Percentiles rank a stretch among this genome's conserved stretches.
phyloP scores from a whole-genome alignment of 1,140 invertebrate genomes.

The Saccostrea cuccullata region DNA sequence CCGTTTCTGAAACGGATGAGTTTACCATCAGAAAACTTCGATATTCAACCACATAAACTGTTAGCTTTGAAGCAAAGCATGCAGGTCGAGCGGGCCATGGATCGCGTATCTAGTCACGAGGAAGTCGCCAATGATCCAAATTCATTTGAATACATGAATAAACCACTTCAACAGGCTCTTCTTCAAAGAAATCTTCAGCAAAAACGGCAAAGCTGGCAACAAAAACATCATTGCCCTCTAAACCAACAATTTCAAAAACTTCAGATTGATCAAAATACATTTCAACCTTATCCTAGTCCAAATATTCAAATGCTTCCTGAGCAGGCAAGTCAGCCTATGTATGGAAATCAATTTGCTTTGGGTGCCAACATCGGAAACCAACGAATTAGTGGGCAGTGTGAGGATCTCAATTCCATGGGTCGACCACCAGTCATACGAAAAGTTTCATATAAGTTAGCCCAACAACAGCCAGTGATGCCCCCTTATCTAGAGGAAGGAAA shows the following conservation, averaged over 20 bases:
- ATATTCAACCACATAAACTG: slow-evolving; percentile 74
- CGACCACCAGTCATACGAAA: slow-evolving; percentile 87
- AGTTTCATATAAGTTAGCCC: slow-evolving; percentile 88
- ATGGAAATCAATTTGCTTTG: slow-evolving; percentile 36
- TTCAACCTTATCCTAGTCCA: slow-evolving; percentile 44
- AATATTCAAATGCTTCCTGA: slow-evolving; percentile 42
- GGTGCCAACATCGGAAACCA: slow-evolving; percentile 28
- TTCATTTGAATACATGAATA: slow-evolving; percentile 52
- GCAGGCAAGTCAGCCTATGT: not conserved
- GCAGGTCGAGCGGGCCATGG: slow-evolving; percentile 71
- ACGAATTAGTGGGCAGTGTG: slow-evolving; percentile 38
- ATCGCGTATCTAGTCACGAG: slow-evolving; percentile 59
- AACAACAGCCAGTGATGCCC: slow-evolving; percentile 84
- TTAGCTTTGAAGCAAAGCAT: slow-evolving; percentile 75
- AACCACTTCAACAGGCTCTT: slow-evolving; percentile 85
- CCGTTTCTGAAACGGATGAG: slow-evolving; percentile 84
- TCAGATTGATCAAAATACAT: slow-evolving; percentile 67
- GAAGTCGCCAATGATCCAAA: slow-evolving; percentile 43
- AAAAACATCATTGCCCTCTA: slow-evolving; percentile 80
- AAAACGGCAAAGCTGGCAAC: slow-evolving; percentile 85
- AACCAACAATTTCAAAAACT: slow-evolving; percentile 78
- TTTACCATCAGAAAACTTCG: slow-evolving; percentile 80
- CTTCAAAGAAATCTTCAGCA: slow-evolving; percentile 89
- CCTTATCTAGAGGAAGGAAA: slow-evolving; percentile 46
- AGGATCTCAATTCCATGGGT: slow-evolving; percentile 75